A percentile compares a stretch with the other conserved stretches of the same genome.
Evolutionary conservation across 2,888 invertebrate genomes (phyloP).

Genomic region (Thyatira batis): DNA sequence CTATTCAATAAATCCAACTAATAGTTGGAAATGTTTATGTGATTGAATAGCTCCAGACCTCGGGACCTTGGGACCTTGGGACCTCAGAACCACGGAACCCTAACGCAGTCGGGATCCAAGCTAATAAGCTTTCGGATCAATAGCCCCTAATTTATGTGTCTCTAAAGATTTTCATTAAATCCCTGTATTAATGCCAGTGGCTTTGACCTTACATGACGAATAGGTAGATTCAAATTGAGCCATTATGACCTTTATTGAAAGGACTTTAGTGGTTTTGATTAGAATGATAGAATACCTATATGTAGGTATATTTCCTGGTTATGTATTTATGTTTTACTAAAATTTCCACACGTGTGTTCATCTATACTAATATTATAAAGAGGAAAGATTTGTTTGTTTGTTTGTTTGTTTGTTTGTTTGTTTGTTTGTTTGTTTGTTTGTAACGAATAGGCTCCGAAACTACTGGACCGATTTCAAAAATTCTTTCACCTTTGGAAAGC

Average conservation of each 20-base stretch:
- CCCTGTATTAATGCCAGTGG: constrained; percentile 4
- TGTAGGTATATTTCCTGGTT: too few relatives aligned
- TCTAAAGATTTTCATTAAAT: constrained; percentile 47
- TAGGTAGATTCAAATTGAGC: neutral
- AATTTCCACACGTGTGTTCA: too few relatives aligned
- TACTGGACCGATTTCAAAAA: too few relatives aligned
- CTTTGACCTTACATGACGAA: constrained; percentile 1
- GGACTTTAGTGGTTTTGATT: neutral
- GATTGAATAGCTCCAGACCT: constrained; percentile 30
- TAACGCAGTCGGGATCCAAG: constrained; percentile 28
- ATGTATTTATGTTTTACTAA: too few relatives aligned
- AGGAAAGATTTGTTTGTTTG: too few relatives aligned
- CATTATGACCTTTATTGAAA: constrained; percentile 4
- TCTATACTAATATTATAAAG: too few relatives aligned
- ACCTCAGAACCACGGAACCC: too few relatives aligned
- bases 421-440: too few relatives aligned
- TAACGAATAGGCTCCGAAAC: too few relatives aligned
- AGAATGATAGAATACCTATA: too few relatives aligned
- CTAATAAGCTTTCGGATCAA: constrained; percentile 47
- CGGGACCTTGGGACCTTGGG: constrained; percentile 11
- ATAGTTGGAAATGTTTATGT: constrained; percentile 44
- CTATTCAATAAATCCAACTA: constrained; percentile 49
- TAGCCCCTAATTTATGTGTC: constrained; percentile 40
- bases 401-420: too few relatives aligned
- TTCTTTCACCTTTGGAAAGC: too few relatives aligned